Evolutionary conservation across 2,797 vertebrate genomes (phyloP), one percentile per base, ranked within the genome.

Genomic region (Lateolabrax maculatus): DNA sequence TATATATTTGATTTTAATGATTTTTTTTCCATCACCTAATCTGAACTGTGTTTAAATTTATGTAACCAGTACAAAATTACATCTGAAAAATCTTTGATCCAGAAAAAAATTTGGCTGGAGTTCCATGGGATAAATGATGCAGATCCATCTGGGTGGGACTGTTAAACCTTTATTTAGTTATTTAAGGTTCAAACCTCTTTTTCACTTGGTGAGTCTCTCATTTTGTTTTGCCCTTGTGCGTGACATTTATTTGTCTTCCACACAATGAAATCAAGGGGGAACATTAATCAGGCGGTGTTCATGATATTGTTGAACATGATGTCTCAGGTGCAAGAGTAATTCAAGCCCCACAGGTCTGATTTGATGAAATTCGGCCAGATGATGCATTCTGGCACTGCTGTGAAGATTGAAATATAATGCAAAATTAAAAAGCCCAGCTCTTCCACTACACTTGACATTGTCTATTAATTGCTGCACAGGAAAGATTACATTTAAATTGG

Each of bases 331-430:
- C 21, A 19, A 0, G 41, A 68, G 71, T 31, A 27, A 71, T 72
- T 83, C 43, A 65, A 49, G 69, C 66, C 72, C 70, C 73, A 60
- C 6, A 27, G 69, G 60, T 77, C 55, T 76, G 52, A 80, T 80
- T 60, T 65, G 52, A 80, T 78, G 3, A 71, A 41, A 78, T 79
- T 75, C 79, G 12, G 74, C 71, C 79, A 77, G 74, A 85, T 84
- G 76, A 86, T 81, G 62, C 66, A 74, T 69, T 57, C 44, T 37
- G 27, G 39, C 66, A 52, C 25, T 62, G 68, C 39, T 63, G 36
- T 61, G 19, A 27, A 80, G 57, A 84, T 68, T 74, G 73, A 65
- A 81, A 71, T 62, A 53, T 74, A 75, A 70, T 49, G 57, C 72
- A 41, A 39, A n/a, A 58, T 63, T 72, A 37, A 48, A 69, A 19